These are phyloP conservation scores for Agrochola lota DNA, from an alignment of 2,888 invertebrate species.

Conservation along the genomic window DNA sequence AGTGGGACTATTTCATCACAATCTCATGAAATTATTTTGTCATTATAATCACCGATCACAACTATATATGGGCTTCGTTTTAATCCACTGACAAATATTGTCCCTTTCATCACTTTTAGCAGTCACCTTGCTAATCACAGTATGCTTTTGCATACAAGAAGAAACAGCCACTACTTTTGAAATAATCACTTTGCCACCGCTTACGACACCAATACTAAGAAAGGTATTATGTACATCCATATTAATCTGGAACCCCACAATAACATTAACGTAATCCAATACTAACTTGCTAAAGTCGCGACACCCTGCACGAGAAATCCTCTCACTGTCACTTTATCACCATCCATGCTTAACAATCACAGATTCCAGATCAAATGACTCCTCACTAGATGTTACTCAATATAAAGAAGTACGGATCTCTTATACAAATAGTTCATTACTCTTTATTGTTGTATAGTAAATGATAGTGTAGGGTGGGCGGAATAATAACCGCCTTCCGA, in stretches of 20 bases:
- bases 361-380: constrained; percentile 39
- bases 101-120: neutral
- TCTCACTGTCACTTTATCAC: constrained; percentile 51
- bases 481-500: constrained; percentile 24
- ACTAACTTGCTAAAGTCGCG: constrained; percentile 63
- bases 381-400: constrained; percentile 17
- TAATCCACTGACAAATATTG: neutral
- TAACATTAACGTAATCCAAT: constrained; percentile 8
- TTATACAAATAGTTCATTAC: constrained; percentile 50
- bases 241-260: neutral
- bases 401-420: constrained; percentile 58
- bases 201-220: neutral
- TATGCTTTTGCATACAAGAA: neutral
- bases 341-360: constrained; percentile 59
- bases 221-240: neutral
- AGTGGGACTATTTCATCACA: neutral
- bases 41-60: neutral
- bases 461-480: constrained; percentile 42
- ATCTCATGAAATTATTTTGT: neutral
- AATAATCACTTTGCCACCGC: neutral
- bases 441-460: constrained; percentile 48
- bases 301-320: constrained; percentile 54
- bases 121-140: neutral
- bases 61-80: neutral
- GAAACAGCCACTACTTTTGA: neutral